Evolutionary conservation across 2,888 invertebrate genomes (phyloP).

Genomic region (Toxonevra muliebris): DNA sequence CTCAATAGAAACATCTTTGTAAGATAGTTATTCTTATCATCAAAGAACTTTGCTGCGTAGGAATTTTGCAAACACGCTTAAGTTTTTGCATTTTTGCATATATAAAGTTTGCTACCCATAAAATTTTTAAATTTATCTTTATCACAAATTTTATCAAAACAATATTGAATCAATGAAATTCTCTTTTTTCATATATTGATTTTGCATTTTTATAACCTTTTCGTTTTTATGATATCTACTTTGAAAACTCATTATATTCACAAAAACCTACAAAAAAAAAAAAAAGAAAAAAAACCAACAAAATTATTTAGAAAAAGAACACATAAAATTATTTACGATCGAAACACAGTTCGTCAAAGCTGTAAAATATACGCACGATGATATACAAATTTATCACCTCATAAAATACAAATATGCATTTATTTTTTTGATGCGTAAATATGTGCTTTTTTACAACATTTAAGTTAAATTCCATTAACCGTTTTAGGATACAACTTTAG

Average conservation of each 20-base stretch:
- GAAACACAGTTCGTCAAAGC: slow-evolving; percentile 21
- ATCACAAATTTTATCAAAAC: too few species aligned
- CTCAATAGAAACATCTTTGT: too few species aligned
- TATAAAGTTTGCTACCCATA: too few species aligned
- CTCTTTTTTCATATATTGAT: neutral
- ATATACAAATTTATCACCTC: slow-evolving; percentile 33
- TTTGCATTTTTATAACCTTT: slow-evolving; percentile 16
- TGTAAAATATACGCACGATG: neutral
- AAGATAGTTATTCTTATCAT: too few species aligned
- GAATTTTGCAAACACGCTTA: too few species aligned
- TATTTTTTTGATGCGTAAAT: neutral
- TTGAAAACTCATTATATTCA: slow-evolving; percentile 16
- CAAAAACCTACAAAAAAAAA: neutral
- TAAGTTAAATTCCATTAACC: slow-evolving; percentile 22
- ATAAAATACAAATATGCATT: slow-evolving; percentile 28
- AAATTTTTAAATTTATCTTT: too few species aligned
- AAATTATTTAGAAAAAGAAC: neutral
- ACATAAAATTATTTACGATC: slow-evolving; percentile 32
- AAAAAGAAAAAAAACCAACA: neutral
- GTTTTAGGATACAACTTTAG: slow-evolving; percentile 21
- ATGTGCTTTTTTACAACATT: slow-evolving; percentile 18
- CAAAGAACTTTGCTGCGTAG: too few species aligned
- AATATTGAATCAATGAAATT: neutral
- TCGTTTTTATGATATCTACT: slow-evolving; percentile 13
- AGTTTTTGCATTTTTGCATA: too few species aligned